Percentiles rank a stretch among this genome's conserved stretches.
Conservation (phyloP, 2,797 vertebrate species). For the Esox lucius region DNA sequence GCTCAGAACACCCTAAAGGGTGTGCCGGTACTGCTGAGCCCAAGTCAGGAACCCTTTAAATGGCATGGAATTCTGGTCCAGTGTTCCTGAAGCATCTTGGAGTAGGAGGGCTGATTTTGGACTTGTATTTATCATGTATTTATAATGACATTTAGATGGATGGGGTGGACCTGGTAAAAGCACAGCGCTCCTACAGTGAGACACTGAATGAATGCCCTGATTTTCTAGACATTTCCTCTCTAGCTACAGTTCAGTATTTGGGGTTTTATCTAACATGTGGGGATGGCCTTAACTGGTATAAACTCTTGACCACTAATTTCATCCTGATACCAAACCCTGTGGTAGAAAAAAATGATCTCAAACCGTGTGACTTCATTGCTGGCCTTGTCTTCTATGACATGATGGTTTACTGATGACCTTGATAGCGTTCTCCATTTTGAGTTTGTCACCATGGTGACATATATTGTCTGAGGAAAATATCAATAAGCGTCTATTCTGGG, state of each 20-base stretch:
- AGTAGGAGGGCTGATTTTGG: background rate
- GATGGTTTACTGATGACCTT: background rate
- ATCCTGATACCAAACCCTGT: too few relatives aligned
- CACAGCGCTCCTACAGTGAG: background rate
- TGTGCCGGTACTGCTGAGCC: background rate
- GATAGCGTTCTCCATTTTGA: background rate
- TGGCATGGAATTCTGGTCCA: background rate
- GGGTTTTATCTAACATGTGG: too few relatives aligned
- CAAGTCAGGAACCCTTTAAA: background rate
- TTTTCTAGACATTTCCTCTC: background rate
- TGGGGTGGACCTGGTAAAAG: background rate
- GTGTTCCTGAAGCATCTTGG: background rate
- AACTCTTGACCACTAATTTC: too few relatives aligned
- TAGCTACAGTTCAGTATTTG: background rate
- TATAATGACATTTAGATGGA: background rate
- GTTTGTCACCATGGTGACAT: background rate
- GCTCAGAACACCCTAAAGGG: background rate
- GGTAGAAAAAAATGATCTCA: too few relatives aligned
- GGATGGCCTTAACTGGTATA: too few relatives aligned
- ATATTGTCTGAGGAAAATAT: background rate
- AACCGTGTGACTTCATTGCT: background rate
- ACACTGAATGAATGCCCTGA: background rate
- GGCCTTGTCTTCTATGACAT: background rate
- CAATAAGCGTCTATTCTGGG: background rate
- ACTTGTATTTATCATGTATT: background rate